Conservation (phyloP, 2,113 vertebrate genomes). For the Acrocephalus kingi region DNA sequence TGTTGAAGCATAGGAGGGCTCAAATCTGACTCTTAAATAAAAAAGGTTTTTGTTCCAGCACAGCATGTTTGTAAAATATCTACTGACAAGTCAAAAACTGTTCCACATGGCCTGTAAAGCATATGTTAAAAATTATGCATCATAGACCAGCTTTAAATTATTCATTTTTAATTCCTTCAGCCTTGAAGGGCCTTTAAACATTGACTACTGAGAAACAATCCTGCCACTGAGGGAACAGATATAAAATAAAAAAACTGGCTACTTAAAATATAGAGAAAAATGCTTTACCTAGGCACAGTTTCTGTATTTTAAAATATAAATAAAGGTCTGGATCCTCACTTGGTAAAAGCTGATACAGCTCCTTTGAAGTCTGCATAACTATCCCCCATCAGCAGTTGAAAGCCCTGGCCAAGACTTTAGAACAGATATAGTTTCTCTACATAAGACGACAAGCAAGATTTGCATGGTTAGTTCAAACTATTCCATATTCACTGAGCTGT, state of each 20-base stretch:
- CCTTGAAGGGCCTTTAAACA: constrained; percentile 56
- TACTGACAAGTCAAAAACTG: constrained; percentile 12
- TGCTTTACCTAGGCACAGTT: not conserved
- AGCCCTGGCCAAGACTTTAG: constrained; percentile 15
- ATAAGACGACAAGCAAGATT: constrained; percentile 24
- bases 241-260: constrained; percentile 36
- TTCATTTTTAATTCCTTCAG: constrained; percentile 53
- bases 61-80: constrained; percentile 38
- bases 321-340: not conserved
- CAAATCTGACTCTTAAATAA: constrained; percentile 12
- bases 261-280: constrained; percentile 16
- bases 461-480: constrained; percentile 47
- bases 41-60: constrained; percentile 7
- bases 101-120: constrained; percentile 37
- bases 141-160: constrained; percentile 56
- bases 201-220: constrained; percentile 40
- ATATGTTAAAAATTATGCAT: constrained; percentile 55
- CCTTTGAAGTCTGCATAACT: constrained; percentile 30
- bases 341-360: constrained; percentile 18
- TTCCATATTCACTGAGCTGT: constrained; percentile 41
- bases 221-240: constrained; percentile 1
- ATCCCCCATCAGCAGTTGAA: constrained; percentile 11
- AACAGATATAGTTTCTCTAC: not conserved
- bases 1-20: not conserved
- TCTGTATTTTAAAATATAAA: constrained; percentile 36